Percentiles rank a stretch among this genome's conserved stretches.
These are phyloP conservation scores for Craterocephalus amniculus DNA, from an alignment of 2,797 vertebrate species.

Conservation along the genomic window DNA sequence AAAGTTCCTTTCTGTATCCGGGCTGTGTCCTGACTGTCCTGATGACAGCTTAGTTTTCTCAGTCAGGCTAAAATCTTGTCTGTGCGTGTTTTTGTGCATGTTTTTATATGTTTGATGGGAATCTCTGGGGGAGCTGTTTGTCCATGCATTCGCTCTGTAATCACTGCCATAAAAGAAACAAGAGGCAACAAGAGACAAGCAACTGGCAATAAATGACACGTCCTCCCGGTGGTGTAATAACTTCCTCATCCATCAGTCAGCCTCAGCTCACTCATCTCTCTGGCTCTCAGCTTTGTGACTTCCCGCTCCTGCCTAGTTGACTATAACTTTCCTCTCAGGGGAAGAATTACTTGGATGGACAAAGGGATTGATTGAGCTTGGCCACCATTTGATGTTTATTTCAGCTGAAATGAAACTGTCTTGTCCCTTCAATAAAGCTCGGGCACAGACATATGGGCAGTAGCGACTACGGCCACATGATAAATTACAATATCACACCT, in stretches of 20 bases:
- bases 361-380: slow-evolving; percentile 70
- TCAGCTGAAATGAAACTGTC: slow-evolving; percentile 68
- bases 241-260: slow-evolving; percentile 75
- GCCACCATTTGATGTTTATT: slow-evolving; percentile 75
- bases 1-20: slow-evolving; percentile 15
- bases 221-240: slow-evolving; percentile 73
- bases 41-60: slow-evolving; percentile 38
- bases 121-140: slow-evolving; percentile 59
- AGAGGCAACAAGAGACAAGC: slow-evolving; percentile 67
- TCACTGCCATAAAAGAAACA: slow-evolving; percentile 77
- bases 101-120: slow-evolving; percentile 47
- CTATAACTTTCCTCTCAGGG: slow-evolving; percentile 59
- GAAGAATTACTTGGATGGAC: slow-evolving; percentile 69
- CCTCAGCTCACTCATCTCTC: slow-evolving; percentile 61
- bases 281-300: slow-evolving; percentile 47
- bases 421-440: slow-evolving; percentile 64
- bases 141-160: slow-evolving; percentile 66
- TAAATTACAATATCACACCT: slow-evolving; percentile 69
- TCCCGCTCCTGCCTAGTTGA: slow-evolving; percentile 45
- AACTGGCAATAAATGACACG: slow-evolving; percentile 73
- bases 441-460: slow-evolving; percentile 34
- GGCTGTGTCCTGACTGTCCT: slow-evolving; percentile 22
- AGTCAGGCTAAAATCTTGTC: slow-evolving; percentile 42
- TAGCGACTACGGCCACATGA: slow-evolving; percentile 41
- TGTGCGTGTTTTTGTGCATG: slow-evolving; percentile 41